phyloP scores from a whole-genome alignment of 2,113 vertebrate species.

The Poeciliopsis prolifica region DNA sequence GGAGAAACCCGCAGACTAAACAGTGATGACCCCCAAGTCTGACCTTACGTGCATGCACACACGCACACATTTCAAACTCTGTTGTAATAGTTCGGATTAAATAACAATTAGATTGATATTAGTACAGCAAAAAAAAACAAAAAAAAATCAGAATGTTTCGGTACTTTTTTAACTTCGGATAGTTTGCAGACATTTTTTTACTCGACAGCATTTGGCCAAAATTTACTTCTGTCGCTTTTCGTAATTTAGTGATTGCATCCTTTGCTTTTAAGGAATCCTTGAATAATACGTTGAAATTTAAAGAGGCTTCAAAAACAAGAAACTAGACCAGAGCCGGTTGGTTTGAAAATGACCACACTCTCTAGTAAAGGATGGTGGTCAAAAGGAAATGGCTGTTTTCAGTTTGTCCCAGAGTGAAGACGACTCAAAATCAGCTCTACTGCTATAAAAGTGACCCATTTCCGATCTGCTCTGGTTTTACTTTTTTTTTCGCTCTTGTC shows the following conservation, averaged over 20 bases:
- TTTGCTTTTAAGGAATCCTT: not conserved
- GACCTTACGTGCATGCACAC: conserved; percentile 49
- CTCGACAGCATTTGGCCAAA: not conserved
- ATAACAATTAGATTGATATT: not conserved
- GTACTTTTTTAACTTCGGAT: too few relatives aligned
- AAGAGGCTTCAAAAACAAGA: not conserved
- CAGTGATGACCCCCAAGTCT: conserved; percentile 60
- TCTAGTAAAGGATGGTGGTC: not conserved
- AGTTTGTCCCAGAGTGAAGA: too few relatives aligned
- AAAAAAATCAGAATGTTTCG: too few relatives aligned
- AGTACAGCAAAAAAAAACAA: not conserved
- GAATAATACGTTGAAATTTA: not conserved
- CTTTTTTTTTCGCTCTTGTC: too few relatives aligned
- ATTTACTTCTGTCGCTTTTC: too few relatives aligned
- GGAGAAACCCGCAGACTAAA: conserved; percentile 83
- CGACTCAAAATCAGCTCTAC: too few relatives aligned
- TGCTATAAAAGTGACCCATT: not conserved
- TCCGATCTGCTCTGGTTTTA: not conserved
- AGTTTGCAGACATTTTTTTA: not conserved
- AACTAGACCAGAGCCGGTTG: not conserved
- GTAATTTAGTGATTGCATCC: not conserved
- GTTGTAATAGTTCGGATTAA: not conserved
- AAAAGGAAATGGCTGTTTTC: not conserved
- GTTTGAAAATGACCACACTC: not conserved
- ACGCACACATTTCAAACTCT: not conserved